Conservation (phyloP, 2,888 invertebrate species). For the Leptinotarsa juncta region DNA sequence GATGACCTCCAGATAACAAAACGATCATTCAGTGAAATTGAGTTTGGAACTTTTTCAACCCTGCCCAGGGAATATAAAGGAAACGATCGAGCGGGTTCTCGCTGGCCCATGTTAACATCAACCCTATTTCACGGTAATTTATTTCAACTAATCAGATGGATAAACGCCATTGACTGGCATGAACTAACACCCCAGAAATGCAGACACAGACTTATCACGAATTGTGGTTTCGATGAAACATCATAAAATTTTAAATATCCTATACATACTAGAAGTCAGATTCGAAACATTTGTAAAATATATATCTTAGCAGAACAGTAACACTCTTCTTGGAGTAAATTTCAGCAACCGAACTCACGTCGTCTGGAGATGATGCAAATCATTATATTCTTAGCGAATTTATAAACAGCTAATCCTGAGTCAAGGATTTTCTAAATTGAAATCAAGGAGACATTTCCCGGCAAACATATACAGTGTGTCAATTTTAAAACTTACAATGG, state of each 20-base stretch:
- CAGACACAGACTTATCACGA: background rate
- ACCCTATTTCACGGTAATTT: conserved; percentile 13
- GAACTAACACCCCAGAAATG: background rate
- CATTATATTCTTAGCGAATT: too few relatives aligned
- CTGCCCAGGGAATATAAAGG: background rate
- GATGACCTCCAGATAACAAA: background rate
- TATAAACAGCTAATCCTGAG: too few relatives aligned
- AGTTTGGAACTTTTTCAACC: background rate
- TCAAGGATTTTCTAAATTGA: too few relatives aligned
- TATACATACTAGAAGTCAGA: too few relatives aligned
- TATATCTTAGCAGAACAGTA: too few relatives aligned
- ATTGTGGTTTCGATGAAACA: background rate
- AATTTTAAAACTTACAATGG: too few relatives aligned
- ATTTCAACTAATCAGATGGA: conserved; percentile 15
- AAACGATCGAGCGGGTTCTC: background rate
- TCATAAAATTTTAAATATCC: background rate
- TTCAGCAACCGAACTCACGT: too few relatives aligned
- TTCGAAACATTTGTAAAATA: too few relatives aligned
- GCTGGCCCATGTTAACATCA: background rate
- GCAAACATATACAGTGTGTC: too few relatives aligned
- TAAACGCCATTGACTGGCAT: conserved; percentile 4
- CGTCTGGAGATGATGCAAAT: too few relatives aligned
- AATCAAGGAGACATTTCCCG: too few relatives aligned
- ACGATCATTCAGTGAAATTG: background rate
- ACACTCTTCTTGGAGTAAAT: too few relatives aligned